These are phyloP conservation scores for Melopsittacus undulatus DNA, from an alignment of 2,797 vertebrate species.

Conservation along the genomic window DNA sequence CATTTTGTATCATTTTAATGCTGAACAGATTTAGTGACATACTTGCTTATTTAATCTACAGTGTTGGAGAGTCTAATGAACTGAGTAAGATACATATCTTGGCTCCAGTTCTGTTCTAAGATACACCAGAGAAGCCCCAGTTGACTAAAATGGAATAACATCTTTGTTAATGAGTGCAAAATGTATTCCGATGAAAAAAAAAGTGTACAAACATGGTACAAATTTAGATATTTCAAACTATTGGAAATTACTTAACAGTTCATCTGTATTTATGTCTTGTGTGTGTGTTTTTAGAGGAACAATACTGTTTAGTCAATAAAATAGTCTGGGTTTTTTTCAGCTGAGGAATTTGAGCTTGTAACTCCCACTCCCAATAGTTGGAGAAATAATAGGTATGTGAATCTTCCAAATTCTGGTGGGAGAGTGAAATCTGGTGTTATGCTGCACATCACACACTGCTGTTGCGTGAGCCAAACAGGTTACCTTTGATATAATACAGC, in stretches of 20 bases:
- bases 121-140: constrained; percentile 40
- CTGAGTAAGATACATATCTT: constrained; percentile 64
- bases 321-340: constrained; percentile 5
- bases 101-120: constrained; percentile 42
- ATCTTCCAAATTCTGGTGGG: neutral
- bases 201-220: neutral
- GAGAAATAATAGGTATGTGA: neutral
- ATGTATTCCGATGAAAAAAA: neutral
- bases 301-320: constrained; percentile 30
- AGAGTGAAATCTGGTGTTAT: neutral
- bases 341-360: neutral
- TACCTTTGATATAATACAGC: neutral
- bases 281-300: constrained; percentile 36
- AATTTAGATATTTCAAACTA: neutral
- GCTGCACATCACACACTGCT: neutral
- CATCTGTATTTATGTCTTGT: constrained; percentile 21
- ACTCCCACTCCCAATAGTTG: neutral
- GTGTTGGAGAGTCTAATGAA: constrained; percentile 71
- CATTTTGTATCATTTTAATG: constrained; percentile 80
- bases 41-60: constrained; percentile 76
- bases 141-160: constrained; percentile 57
- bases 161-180: constrained; percentile 34
- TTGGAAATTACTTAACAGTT: constrained; percentile 44
- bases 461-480: neutral
- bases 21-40: constrained; percentile 78